Percentiles rank a stretch among this genome's conserved stretches.
phyloP scores from a whole-genome alignment of 2,113 vertebrate species.

The Lontra canadensis region DNA sequence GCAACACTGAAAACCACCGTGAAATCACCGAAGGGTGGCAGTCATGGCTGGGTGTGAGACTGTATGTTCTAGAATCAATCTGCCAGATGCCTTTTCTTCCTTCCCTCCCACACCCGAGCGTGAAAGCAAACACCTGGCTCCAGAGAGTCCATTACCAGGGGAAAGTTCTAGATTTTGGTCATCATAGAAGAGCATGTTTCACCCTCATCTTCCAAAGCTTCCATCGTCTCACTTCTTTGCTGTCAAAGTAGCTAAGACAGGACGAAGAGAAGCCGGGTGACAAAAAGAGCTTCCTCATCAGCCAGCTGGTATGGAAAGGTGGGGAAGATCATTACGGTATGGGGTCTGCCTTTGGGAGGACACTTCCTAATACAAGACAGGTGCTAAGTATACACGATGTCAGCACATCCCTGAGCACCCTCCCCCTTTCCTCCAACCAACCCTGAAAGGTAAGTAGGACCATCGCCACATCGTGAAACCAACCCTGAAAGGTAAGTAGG shows the following conservation, averaged over 20 bases:
- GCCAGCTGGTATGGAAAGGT: not conserved
- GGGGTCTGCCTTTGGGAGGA: not conserved
- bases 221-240: not conserved
- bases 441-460: not conserved
- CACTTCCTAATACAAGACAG: not conserved
- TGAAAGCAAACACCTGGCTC: not conserved
- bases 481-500: not conserved
- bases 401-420: not conserved
- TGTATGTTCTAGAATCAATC: not conserved
- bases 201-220: not conserved
- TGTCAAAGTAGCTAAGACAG: not conserved
- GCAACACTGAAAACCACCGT: slow-evolving; percentile 7
- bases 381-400: rapidly evolving
- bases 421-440: not conserved
- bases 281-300: not conserved
- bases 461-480: not conserved
- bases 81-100: not conserved
- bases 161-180: not conserved
- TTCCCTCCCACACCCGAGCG: not conserved
- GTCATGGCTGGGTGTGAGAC: slow-evolving; percentile 40
- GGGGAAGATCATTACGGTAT: not conserved
- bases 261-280: not conserved
- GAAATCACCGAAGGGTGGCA: slow-evolving; percentile 16
- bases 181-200: not conserved
- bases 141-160: not conserved